Evolutionary conservation across 2,888 invertebrate genomes (phyloP).

Genomic region (Caenorhabditis sp.): DNA sequence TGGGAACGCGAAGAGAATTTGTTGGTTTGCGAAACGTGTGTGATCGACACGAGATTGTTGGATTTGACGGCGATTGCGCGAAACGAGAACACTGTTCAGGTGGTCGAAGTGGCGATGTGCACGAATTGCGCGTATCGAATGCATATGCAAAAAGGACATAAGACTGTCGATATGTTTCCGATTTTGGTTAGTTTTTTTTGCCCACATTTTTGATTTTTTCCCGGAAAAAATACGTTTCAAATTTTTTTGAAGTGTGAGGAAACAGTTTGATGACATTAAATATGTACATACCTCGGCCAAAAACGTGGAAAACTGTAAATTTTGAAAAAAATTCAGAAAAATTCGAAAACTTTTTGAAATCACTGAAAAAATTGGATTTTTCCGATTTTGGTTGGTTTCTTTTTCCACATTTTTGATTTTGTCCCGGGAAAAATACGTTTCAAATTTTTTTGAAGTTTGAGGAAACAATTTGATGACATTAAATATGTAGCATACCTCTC

Average conservation of each 20-base stretch:
- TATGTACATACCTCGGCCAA: too few relatives aligned
- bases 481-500: too few relatives aligned
- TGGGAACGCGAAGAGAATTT: not conserved
- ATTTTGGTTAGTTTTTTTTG: not conserved
- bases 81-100: not conserved
- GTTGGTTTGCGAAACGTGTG: not conserved
- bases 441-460: too few relatives aligned
- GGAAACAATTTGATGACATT: too few relatives aligned
- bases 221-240: too few relatives aligned
- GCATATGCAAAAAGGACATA: not conserved
- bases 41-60: not conserved
- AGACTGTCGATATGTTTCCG: not conserved
- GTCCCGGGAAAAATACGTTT: too few relatives aligned
- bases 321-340: too few relatives aligned
- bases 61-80: not conserved
- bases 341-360: too few relatives aligned
- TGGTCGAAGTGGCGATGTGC: not conserved
- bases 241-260: too few relatives aligned
- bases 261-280: too few relatives aligned
- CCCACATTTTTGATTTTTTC: not conserved
- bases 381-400: not conserved
- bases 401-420: not conserved
- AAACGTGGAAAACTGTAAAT: too few relatives aligned
- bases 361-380: too few relatives aligned
- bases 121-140: not conserved